Evolutionary conservation across 1,140 invertebrate genomes (phyloP).

Genomic region (Drosophila sp.): DNA sequence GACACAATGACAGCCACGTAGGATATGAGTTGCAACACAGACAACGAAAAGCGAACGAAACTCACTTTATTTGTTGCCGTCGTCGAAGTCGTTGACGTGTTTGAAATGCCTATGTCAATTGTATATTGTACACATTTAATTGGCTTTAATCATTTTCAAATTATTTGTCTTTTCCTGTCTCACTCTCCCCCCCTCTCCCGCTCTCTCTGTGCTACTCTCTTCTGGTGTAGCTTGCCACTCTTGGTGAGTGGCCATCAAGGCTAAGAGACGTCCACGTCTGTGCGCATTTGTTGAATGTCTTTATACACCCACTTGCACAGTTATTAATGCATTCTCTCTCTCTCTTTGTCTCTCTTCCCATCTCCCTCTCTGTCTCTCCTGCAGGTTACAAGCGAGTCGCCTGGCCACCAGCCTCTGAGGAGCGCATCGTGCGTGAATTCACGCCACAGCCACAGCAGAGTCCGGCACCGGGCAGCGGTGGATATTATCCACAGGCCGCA

Average conservation of each 20-base stretch:
- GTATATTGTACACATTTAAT: conserved; percentile 62
- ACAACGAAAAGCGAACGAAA: conserved; percentile 13
- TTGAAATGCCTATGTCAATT: neutral
- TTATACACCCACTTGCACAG: conserved; percentile 11
- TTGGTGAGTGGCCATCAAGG: conserved; percentile 51
- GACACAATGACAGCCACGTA: conserved; percentile 63
- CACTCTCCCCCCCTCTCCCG: neutral
- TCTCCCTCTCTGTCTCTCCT: neutral
- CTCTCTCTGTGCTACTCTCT: neutral
- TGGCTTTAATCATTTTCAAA: conserved; percentile 81
- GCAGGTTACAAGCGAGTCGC: conserved; percentile 91
- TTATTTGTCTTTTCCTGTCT: conserved; percentile 56
- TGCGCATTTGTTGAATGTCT: conserved; percentile 73
- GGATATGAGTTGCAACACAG: conserved; percentile 60
- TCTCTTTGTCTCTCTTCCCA: conserved; percentile 2
- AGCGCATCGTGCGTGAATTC: conserved; percentile 86
- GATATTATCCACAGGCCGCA: conserved; percentile 62
- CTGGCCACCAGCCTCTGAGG: conserved; percentile 91
- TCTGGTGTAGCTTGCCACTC: neutral
- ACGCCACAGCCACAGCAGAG: conserved; percentile 85
- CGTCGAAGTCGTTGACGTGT: too few relatives aligned
- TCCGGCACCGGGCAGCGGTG: conserved; percentile 62
- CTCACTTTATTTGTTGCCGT: conserved; percentile 13
- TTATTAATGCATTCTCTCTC: conserved; percentile 25
- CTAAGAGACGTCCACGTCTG: conserved; percentile 67